phyloP scores from a whole-genome alignment of 2,888 invertebrate genomes.

The Neoascia interrupta region DNA sequence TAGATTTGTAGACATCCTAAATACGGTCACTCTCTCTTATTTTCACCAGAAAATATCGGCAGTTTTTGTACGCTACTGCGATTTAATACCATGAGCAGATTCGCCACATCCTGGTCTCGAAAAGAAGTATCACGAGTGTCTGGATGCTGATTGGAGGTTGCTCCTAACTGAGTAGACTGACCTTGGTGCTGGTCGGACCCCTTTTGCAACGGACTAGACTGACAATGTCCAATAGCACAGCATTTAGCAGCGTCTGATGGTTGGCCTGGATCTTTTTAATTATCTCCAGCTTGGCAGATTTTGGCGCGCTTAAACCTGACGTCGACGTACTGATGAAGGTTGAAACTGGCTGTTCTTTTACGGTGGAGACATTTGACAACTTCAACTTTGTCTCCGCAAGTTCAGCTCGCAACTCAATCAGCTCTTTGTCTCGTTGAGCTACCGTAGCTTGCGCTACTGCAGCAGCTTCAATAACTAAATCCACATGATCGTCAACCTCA shows the following conservation, averaged over 20 bases:
- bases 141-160: no score
- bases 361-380: neutral
- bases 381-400: neutral
- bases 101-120: no score
- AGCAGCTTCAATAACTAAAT: constrained; percentile 1
- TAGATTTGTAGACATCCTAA: no score
- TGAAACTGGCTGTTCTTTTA: neutral
- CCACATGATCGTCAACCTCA: neutral
- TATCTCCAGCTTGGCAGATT: neutral
- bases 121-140: no score
- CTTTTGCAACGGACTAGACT: no score
- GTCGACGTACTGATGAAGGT: neutral
- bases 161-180: no score
- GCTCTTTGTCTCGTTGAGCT: constrained; percentile 1
- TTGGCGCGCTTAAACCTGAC: neutral
- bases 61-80: no score
- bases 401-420: neutral
- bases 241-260: neutral
- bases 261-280: constrained; percentile 15
- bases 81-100: no score
- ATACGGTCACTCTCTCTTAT: no score
- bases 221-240: no score
- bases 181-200: no score
- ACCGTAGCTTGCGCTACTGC: constrained; percentile 12
- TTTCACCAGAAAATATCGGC: no score